Evolutionary conservation across 2,113 vertebrate species (phyloP).

Genomic region (Salvelinus namaycush): DNA sequence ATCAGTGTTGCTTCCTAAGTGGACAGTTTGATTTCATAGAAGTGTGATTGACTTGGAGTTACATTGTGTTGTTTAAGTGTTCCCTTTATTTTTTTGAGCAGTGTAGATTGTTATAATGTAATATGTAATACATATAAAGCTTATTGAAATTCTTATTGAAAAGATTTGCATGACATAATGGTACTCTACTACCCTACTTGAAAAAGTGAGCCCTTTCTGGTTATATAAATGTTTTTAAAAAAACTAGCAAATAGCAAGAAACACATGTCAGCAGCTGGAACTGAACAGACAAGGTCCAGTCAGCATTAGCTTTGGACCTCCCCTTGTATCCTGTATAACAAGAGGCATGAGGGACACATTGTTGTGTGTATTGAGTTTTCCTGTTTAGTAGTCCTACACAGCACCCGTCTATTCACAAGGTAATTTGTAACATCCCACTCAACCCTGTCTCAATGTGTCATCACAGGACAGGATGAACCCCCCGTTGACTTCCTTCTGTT

Average conservation of each 20-base stretch:
- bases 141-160: too few relatives aligned
- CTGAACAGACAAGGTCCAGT: conserved; percentile 15
- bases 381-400: conserved; percentile 19
- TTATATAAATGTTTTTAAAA: too few relatives aligned
- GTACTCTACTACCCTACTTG: too few relatives aligned
- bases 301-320: conserved; percentile 44
- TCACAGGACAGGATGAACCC: conserved; percentile 63
- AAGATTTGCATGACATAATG: background rate
- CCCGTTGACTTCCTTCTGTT: conserved; percentile 56
- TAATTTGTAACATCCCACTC: conserved; percentile 66
- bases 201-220: too few relatives aligned
- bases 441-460: conserved; percentile 47
- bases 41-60: too few relatives aligned
- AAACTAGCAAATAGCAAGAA: background rate
- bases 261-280: conserved; percentile 40
- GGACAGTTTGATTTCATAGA: too few relatives aligned
- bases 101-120: too few relatives aligned
- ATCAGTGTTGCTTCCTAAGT: too few relatives aligned
- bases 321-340: conserved; percentile 46
- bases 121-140: too few relatives aligned
- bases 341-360: conserved; percentile 51
- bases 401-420: conserved; percentile 58
- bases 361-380: conserved; percentile 27
- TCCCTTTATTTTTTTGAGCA: too few relatives aligned
- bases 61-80: too few relatives aligned